phyloP scores from a whole-genome alignment of 2,113 vertebrate species.

The Typhlomys cinereus region DNA sequence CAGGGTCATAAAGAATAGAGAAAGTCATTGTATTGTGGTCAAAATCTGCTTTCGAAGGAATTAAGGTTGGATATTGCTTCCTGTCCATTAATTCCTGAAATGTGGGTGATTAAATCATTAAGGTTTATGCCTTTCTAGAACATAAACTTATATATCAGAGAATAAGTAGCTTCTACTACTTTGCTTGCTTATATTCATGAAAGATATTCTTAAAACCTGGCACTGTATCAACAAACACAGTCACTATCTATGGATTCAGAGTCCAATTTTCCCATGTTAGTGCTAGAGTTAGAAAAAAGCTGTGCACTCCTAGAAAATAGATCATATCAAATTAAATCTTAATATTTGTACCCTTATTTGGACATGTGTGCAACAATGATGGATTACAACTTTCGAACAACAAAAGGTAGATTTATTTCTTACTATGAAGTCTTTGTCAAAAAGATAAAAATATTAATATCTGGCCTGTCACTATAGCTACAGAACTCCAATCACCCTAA shows the following conservation, averaged over 20 bases:
- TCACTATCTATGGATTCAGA: background rate
- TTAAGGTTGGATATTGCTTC: background rate
- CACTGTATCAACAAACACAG: background rate
- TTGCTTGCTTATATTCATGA: slow-evolving; percentile 23
- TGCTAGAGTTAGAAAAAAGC: background rate
- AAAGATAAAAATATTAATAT: background rate
- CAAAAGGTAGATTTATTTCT: slow-evolving; percentile 5
- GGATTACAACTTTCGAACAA: background rate
- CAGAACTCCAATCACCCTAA: background rate
- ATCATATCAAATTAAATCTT: background rate
- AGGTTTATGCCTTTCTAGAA: slow-evolving; percentile 25
- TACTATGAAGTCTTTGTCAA: background rate
- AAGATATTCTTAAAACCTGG: background rate
- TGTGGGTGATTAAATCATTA: slow-evolving; percentile 37
- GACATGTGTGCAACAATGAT: background rate
- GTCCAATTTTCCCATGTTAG: background rate
- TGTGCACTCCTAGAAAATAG: background rate
- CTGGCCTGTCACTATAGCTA: background rate
- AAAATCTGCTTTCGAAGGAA: slow-evolving; percentile 47
- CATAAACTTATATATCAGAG: slow-evolving; percentile 33
- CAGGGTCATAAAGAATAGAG: background rate
- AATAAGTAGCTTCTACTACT: slow-evolving; percentile 16
- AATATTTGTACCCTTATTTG: background rate
- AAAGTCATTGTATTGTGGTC: background rate
- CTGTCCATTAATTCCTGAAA: slow-evolving; percentile 24